Conservation (phyloP, 2,888 invertebrate species). For the Gymnocheta viridis region DNA sequence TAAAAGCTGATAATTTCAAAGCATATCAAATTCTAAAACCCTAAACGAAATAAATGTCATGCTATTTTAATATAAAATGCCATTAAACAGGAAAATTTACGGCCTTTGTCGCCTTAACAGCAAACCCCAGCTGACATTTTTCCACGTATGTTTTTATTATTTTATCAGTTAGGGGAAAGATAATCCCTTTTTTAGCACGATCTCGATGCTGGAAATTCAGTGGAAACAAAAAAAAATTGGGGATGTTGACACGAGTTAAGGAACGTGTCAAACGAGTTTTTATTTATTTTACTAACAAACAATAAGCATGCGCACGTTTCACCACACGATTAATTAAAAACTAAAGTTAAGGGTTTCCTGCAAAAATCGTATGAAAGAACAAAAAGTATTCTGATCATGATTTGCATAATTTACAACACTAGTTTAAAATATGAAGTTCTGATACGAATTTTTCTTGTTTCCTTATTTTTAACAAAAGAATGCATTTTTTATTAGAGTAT, state of each 20-base stretch:
- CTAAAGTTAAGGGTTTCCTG: conserved; percentile 48
- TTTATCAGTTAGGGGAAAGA: conserved; percentile 40
- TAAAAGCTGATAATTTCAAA: conserved; percentile 34
- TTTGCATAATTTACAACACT: conserved; percentile 55
- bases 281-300: conserved; percentile 2
- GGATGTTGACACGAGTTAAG: conserved; percentile 65
- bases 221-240: conserved; percentile 33
- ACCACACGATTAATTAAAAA: conserved; percentile 35
- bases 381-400: conserved; percentile 39
- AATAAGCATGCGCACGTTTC: conserved; percentile 64
- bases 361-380: background rate
- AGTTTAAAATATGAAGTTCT: conserved; percentile 30
- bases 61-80: conserved; percentile 56
- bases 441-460: conserved; percentile 36
- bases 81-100: conserved; percentile 57
- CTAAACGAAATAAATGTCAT: conserved; percentile 47
- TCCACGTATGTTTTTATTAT: background rate
- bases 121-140: conserved; percentile 62
- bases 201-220: conserved; percentile 31
- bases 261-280: conserved; percentile 67
- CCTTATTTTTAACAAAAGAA: background rate
- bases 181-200: conserved; percentile 62
- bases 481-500: background rate
- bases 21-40: conserved; percentile 34
- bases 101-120: conserved; percentile 4